Evolutionary conservation across 2,797 vertebrate species (phyloP), one percentile per base, ranked within the genome.

Genomic region (Gallinago stenura): DNA sequence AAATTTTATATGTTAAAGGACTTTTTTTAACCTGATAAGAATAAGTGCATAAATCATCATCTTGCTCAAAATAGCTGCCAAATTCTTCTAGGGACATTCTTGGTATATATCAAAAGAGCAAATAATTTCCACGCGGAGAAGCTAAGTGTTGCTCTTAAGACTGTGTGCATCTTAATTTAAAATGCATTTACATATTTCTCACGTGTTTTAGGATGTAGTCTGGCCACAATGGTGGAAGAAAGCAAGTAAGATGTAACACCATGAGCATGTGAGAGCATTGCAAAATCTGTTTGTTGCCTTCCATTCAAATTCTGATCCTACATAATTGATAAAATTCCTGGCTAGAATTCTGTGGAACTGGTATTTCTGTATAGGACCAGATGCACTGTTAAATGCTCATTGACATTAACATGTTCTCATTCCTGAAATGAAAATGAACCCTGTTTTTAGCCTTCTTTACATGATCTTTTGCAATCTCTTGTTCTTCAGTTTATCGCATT

Each of bases 291-390:
- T 64, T 86, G 43, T 68, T 88, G 66, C 73, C 51, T 95, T 72
- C 72, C 85, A 62, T 90, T 96, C 89, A 91, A 7, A 15, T 83
- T 86, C 35, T 56, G 39, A 83, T 92, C 46, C 85, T 79, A 56
- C 22, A 30, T 91, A 88, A 96, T 83, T 93, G 91, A 88, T 92
- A 68, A 81, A 78, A 85, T 87, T 88, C 69, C 85, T 94, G 92
- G 69, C 86, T 93, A 17, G 72, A 75, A 48, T 62, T 86, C 83
- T 41, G 46, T 88, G 87, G 39, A 78, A 62, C 51, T 83, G 89
- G 69, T 94, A 83, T 90, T 95, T 95, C 71, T 93, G 65, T 61
- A 25, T 66, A 72, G 73, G 89, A 93, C 89, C 95, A 95, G 96
- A 96, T 93, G 91, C 77, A 84, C 82, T 72, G 79, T 64, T 87